Base-by-base conservation (phyloP, 2,797 vertebrate species). In the Arctocebus calabarensis region DNA sequence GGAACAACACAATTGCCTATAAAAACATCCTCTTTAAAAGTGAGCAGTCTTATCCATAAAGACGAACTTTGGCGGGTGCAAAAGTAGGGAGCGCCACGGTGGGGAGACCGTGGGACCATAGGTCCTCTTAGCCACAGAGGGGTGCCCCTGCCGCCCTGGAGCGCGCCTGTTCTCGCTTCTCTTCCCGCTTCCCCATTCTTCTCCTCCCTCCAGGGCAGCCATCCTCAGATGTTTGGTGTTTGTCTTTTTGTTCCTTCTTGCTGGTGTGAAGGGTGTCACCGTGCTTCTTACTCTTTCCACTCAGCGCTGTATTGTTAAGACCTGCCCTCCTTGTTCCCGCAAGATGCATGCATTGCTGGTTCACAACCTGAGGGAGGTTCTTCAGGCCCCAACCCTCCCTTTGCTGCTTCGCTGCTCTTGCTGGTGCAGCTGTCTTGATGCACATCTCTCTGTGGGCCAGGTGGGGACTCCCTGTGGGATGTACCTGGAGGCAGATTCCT, bases 91-190 rank as follows among this genome's bases (percentile, higher is more conserved):
- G 52, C 1, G 48, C n/a, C 59, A 40, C 40, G 40, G 22, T 2
- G 1, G 66, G 7, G 75, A 34, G 5, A 32, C 43, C 27, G 27
- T 66, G 25, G 27, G 37, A 32, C 16, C 19, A 66, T 55, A 88
- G 25, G 12, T 20, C 22, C 34, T 17, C 3, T 16, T 0, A 29
- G 59, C 17, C 12, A 8, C 19, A 7, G 32, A 45, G 43, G 43
- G 16, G 19, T 13, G 3, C 19, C 43, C 43, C 3, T 3, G 10
- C 6, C 7, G 12, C 29, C 29, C 43, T 1, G 34, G n/a, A 7
- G 2, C 17, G 4, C 3, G 7, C 55, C 2, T 5, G 4, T 13
- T 34, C 19, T 2, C 19, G 61, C 40, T 59, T 23, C 37, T 70
- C 17, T 37, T 48, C 27, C 25, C 16, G 2, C 3, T 2, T 64